Evolutionary conservation across 2,888 invertebrate species (phyloP).

Genomic region (Aquatica leii): DNA sequence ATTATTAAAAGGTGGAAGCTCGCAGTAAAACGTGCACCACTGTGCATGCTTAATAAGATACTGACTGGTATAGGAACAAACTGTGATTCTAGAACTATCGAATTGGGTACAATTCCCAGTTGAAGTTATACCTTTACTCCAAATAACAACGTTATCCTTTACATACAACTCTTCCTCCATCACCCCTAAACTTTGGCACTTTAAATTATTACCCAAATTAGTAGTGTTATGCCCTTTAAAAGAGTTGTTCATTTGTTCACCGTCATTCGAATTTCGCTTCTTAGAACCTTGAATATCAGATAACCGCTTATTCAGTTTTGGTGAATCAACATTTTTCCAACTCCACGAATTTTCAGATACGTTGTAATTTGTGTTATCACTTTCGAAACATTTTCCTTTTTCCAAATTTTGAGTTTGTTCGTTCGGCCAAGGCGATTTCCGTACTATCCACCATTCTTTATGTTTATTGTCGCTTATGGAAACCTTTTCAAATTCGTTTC

Average conservation of each 20-base stretch:
- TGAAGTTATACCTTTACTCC: slow-evolving; percentile 72
- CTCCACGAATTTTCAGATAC: slow-evolving; percentile 49
- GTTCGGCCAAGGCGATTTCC: slow-evolving; percentile 63
- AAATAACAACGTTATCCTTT: slow-evolving; percentile 83
- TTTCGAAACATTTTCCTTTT: slow-evolving; percentile 34
- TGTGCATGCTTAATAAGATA: slow-evolving; percentile 83
- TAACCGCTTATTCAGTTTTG: slow-evolving; percentile 48
- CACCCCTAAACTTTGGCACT: slow-evolving; percentile 60
- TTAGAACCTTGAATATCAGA: slow-evolving; percentile 49
- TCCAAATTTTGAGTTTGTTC: slow-evolving; percentile 8
- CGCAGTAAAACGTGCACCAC: slow-evolving; percentile 73
- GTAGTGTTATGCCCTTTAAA: slow-evolving; percentile 9
- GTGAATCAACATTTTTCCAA: slow-evolving; percentile 49
- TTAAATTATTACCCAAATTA: slow-evolving; percentile 16
- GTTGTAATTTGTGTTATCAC: slow-evolving; percentile 29
- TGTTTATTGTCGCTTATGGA: slow-evolving; percentile 70
- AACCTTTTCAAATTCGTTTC: slow-evolving; percentile 79
- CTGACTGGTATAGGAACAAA: slow-evolving; percentile 82
- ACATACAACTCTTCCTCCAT: slow-evolving; percentile 90
- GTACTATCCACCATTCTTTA: slow-evolving; percentile 67
- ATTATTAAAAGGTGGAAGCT: slow-evolving; percentile 65
- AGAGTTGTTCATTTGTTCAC: slow-evolving; percentile 17
- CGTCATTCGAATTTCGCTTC: slow-evolving; percentile 21
- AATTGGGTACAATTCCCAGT: slow-evolving; percentile 59
- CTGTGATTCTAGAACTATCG: slow-evolving; percentile 51